phyloP scores from a whole-genome alignment of 2,113 vertebrate species.

The Garra rufa region DNA sequence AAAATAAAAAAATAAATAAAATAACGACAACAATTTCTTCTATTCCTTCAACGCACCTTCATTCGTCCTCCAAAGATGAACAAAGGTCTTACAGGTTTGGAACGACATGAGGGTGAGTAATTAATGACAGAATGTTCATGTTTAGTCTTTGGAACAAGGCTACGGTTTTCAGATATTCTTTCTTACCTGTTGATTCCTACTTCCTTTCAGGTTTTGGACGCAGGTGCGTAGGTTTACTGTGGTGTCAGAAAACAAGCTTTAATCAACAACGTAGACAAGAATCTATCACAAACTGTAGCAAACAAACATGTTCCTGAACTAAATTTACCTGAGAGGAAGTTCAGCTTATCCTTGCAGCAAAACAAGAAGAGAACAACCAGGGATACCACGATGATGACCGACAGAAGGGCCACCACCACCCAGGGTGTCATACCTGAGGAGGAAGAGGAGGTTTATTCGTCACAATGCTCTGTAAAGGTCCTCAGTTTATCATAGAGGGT shows the following conservation, averaged over 20 bases:
- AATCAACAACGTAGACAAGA: slow-evolving; percentile 1
- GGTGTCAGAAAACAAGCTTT: slow-evolving; percentile 26
- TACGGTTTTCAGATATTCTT: neutral
- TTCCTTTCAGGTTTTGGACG: slow-evolving; percentile 80
- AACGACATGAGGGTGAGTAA: too few relatives aligned
- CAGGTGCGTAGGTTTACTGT: slow-evolving; percentile 78
- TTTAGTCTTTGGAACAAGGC: neutral
- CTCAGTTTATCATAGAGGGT: neutral
- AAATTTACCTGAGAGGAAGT: slow-evolving; percentile 64
- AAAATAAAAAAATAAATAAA: too few relatives aligned
- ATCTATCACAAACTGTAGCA: slow-evolving; percentile 33
- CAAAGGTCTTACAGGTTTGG: too few relatives aligned
- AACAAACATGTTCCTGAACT: neutral
- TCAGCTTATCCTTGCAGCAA: slow-evolving; percentile 81
- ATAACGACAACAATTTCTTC: too few relatives aligned
- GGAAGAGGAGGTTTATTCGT: neutral
- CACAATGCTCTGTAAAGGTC: neutral
- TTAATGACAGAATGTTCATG: too few relatives aligned
- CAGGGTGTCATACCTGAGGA: slow-evolving; percentile 67
- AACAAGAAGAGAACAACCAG: slow-evolving; percentile 76
- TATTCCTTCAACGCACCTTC: too few relatives aligned
- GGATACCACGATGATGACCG: slow-evolving; percentile 72
- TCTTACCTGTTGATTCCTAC: slow-evolving; percentile 78
- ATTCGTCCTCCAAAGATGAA: too few relatives aligned
- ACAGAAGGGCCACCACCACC: slow-evolving; percentile 76